Percentiles rank a stretch among this genome's conserved stretches.
Conservation (phyloP, 2,113 vertebrate species). For the Pterocles orientalis region DNA sequence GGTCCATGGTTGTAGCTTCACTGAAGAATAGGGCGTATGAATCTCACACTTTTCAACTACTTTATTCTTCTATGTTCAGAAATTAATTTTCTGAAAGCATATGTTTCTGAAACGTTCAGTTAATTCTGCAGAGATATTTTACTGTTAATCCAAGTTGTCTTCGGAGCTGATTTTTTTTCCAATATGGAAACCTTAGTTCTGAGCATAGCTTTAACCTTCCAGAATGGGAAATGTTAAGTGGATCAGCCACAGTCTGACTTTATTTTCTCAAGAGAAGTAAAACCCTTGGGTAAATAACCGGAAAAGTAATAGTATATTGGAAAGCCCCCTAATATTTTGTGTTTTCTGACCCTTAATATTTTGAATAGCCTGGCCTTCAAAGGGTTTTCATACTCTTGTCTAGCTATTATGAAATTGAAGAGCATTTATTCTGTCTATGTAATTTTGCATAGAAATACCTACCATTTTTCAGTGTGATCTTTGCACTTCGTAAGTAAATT, state of each 20-base stretch:
- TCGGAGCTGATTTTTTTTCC: background rate
- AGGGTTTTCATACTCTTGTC: background rate
- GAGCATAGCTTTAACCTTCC: background rate
- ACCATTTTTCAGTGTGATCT: background rate
- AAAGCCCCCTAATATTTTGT: background rate
- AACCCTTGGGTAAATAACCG: constrained; percentile 42
- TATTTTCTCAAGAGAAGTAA: constrained; percentile 10
- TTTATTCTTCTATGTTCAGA: background rate
- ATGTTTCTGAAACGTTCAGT: background rate
- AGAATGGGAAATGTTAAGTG: background rate
- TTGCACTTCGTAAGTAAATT: background rate
- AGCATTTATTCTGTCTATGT: background rate
- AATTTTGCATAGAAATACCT: background rate
- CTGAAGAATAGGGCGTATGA: accelerated
- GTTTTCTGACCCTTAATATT: constrained; percentile 33
- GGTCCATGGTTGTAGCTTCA: background rate
- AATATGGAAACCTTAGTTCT: background rate
- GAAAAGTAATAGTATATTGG: constrained; percentile 7
- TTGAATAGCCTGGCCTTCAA: constrained; percentile 15
- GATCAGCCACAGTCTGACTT: background rate
- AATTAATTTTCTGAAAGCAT: background rate
- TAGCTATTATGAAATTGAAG: background rate
- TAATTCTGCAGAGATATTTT: background rate
- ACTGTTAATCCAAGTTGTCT: background rate
- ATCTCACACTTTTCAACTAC: background rate